Evolutionary conservation across 2,113 vertebrate genomes (phyloP).

Genomic region (Heterocephalus glaber): DNA sequence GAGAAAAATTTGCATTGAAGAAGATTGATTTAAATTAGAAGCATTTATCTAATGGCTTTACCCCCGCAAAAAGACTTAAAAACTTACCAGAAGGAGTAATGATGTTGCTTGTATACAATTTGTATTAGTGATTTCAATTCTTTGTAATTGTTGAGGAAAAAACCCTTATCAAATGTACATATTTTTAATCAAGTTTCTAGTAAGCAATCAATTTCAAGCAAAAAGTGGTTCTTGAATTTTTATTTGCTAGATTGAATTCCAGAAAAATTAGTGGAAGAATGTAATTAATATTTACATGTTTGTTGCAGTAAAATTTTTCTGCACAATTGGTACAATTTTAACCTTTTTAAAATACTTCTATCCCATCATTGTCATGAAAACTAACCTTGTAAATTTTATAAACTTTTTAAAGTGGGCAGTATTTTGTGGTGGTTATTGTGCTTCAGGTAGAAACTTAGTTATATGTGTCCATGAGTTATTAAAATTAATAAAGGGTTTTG

Average conservation of each 20-base stretch:
- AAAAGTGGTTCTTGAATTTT: not conserved
- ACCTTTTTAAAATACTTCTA: not conserved
- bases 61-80: not conserved
- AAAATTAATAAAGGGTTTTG: not conserved
- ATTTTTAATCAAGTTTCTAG: not conserved
- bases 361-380: conserved; percentile 13
- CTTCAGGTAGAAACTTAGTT: not conserved
- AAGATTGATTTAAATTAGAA: not conserved
- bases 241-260: not conserved
- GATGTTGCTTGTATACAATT: not conserved
- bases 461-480: not conserved
- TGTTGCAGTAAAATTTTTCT: not conserved
- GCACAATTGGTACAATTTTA: not conserved
- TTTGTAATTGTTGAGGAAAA: not conserved
- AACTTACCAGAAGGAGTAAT: not conserved
- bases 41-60: not conserved
- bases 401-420: not conserved
- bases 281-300: not conserved
- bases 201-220: not conserved
- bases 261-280: not conserved
- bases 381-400: not conserved
- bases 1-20: not conserved
- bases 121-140: not conserved
- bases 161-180: not conserved
- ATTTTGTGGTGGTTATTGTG: not conserved